Evolutionary conservation across 2,888 invertebrate species (phyloP), one percentile per base, ranked within the genome.

Genomic region (Agelastica alni): DNA sequence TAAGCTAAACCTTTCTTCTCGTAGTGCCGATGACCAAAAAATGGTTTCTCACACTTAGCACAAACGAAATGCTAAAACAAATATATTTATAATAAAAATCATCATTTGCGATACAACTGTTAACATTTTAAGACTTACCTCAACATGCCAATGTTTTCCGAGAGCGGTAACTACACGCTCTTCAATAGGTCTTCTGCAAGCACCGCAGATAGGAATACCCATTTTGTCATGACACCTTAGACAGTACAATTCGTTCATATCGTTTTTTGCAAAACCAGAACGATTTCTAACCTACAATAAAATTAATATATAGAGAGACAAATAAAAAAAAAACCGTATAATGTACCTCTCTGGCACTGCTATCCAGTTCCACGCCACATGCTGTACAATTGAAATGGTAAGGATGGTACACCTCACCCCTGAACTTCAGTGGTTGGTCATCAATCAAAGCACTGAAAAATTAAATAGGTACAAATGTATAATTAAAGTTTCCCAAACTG

Each of bases 131-230:
- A 36, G n/a, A 49, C 43, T 64, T 75, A 90, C 90, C 84, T 96
- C 96, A 17, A 97, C 96, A 77, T 98, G 97, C 96, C 96, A 97
- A 74, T 96, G 93, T 78, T 97, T 97, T 18, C 96, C 99, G 18
- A 99, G 81, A 7, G 99, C 99, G 22, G 98, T 98, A 6, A 99
- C 97, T 18, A 99, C 96, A 56, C 99, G 84, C 77, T 99, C 99
- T 77, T 99, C 99, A 64, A 99, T 98, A 1, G 99, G 99, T 18
- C 98, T 88, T 45, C 98, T 89, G 76, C 99, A 99, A 45, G 99
- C 99, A 20, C 98, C 99, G 77, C 99, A 99, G 67, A 99, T 99
- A n/a, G 99, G 98, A 61, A 99, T 96, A 18, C 98, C 98, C 97
- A 99, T 98, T 81, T 98, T 97, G 78, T 98, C 98, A 74, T 98